A percentile compares a stretch with the other conserved stretches of the same genome.
Evolutionary conservation across 1,140 invertebrate genomes (phyloP).

Genomic region (Drosophila pseudoananassae): DNA sequence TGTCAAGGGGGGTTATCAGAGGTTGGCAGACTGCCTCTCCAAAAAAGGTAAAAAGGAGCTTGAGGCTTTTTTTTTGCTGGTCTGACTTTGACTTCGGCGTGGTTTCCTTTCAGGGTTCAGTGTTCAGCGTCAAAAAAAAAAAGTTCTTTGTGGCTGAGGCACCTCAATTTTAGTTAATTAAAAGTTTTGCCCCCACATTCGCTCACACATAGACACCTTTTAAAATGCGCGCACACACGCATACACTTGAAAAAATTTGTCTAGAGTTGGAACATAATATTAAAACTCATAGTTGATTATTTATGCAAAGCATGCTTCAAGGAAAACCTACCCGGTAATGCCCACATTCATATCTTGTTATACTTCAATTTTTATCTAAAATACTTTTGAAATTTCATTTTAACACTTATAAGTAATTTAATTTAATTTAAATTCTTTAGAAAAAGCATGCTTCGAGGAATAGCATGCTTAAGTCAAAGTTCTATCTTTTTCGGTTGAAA

Average conservation of each 20-base stretch:
- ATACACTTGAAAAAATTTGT: not conserved
- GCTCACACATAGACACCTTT: conserved; percentile 5
- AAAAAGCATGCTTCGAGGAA: too few relatives aligned
- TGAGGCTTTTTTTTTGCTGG: conserved; percentile 25
- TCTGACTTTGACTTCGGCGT: conserved; percentile 22
- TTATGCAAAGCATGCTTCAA: too few relatives aligned
- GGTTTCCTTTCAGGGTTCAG: conserved; percentile 20
- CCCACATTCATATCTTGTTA: too few relatives aligned
- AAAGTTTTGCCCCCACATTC: conserved; percentile 47
- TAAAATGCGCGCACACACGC: not conserved
- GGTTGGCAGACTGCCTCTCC: not conserved
- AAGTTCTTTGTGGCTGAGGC: conserved; percentile 41
- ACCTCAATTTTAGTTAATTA: conserved; percentile 72
- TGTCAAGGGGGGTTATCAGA: not conserved
- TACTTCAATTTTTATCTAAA: too few relatives aligned
- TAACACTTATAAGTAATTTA: too few relatives aligned
- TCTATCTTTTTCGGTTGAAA: too few relatives aligned
- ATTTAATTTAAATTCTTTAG: too few relatives aligned
- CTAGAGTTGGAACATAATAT: too few relatives aligned
- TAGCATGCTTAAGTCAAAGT: too few relatives aligned
- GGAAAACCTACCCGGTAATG: too few relatives aligned
- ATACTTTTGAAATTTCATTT: too few relatives aligned
- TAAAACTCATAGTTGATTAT: too few relatives aligned
- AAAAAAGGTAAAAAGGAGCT: conserved; percentile 28
- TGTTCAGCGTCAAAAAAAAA: conserved; percentile 12